Evolutionary conservation across 2,888 invertebrate species (phyloP).

Genomic region (Silvanus unidentatus): DNA sequence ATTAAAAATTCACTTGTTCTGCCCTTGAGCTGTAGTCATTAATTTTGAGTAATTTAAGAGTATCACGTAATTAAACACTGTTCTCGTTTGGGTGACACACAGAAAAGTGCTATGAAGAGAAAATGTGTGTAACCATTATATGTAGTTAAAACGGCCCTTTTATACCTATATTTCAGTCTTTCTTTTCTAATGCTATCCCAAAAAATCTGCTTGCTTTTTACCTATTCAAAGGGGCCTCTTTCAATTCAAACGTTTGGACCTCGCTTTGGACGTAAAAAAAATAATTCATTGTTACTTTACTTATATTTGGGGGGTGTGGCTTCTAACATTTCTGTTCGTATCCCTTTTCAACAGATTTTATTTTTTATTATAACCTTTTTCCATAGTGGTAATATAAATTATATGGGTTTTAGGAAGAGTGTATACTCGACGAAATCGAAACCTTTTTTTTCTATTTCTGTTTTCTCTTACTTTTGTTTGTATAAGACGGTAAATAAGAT

Average conservation of each 20-base stretch:
- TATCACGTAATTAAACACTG: slow-evolving; percentile 12
- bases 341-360: slow-evolving; percentile 4
- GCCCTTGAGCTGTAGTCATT: slow-evolving; percentile 6
- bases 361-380: slow-evolving; percentile 7
- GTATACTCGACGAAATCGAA: too few relatives aligned
- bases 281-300: slow-evolving; percentile 12
- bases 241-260: slow-evolving; percentile 8
- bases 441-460: too few relatives aligned
- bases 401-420: too few relatives aligned
- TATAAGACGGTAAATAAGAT: too few relatives aligned
- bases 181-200: slow-evolving; percentile 3
- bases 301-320: slow-evolving; percentile 7
- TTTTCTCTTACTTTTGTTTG: too few relatives aligned
- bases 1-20: slow-evolving; percentile 6
- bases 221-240: slow-evolving; percentile 7
- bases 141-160: slow-evolving; percentile 3
- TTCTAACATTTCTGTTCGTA: slow-evolving; percentile 4
- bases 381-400: background rate
- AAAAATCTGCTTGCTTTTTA: slow-evolving; percentile 1
- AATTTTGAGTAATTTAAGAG: slow-evolving; percentile 11
- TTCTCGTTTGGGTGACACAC: slow-evolving; percentile 7
- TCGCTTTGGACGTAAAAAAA: slow-evolving; percentile 5
- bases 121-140: too few relatives aligned
- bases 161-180: slow-evolving; percentile 7
- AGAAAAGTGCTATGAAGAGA: background rate